These are phyloP conservation scores for Aspiorhynchus laticeps DNA, from an alignment of 2,113 vertebrate species.

Conservation along the genomic window DNA sequence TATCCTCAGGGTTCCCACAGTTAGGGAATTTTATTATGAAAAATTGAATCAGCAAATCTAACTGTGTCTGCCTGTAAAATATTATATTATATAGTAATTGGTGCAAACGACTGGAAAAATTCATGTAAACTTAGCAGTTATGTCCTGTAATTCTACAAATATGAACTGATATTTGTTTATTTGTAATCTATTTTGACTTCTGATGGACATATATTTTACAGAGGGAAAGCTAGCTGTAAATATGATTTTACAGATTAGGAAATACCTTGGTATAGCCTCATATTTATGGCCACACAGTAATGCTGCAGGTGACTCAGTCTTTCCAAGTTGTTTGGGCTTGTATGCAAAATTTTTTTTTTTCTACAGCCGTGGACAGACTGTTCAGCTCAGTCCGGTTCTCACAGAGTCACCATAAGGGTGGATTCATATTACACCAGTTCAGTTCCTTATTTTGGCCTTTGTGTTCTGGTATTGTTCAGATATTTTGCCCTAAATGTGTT, in stretches of 20 bases:
- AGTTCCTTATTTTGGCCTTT: not conserved
- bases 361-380: not conserved
- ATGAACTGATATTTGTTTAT: not conserved
- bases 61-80: not conserved
- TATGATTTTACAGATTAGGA: not conserved
- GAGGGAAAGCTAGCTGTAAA: not conserved
- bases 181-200: not conserved
- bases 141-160: not conserved
- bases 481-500: not conserved
- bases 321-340: constrained; percentile 4
- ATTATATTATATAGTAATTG: not conserved
- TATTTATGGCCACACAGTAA: not conserved
- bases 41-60: not conserved
- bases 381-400: not conserved
- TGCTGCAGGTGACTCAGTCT: not conserved
- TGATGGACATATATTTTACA: not conserved
- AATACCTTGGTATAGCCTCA: not conserved
- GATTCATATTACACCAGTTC: constrained; percentile 4
- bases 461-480: not conserved
- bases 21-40: not conserved
- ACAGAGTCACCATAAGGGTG: not conserved
- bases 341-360: not conserved
- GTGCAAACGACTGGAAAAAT: not conserved
- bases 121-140: not conserved
- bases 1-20: not conserved